phyloP scores from a whole-genome alignment of 1,140 invertebrate genomes.

The Plodia interpunctella region DNA sequence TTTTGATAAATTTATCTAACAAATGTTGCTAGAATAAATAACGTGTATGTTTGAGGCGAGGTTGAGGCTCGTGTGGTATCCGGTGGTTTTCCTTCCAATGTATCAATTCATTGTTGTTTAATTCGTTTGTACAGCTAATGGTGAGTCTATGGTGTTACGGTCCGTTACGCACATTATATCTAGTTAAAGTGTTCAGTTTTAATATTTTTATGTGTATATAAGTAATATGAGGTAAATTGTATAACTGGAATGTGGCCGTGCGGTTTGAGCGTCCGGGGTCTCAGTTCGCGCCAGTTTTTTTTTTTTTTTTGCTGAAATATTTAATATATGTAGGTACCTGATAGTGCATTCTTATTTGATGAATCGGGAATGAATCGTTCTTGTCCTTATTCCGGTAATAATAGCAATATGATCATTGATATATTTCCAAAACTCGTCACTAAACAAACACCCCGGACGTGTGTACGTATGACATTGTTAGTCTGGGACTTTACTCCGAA shows the following conservation, averaged over 20 bases:
- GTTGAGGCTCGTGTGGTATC: too few species aligned
- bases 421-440: too few species aligned
- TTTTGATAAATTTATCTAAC: too few species aligned
- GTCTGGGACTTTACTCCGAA: too few species aligned
- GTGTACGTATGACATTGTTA: background rate
- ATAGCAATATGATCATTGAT: too few species aligned
- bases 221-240: conserved; percentile 36
- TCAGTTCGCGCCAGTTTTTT: background rate
- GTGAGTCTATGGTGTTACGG: conserved; percentile 44
- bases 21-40: too few species aligned
- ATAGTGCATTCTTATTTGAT: too few species aligned
- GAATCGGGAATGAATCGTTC: too few species aligned
- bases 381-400: too few species aligned
- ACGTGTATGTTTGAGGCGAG: too few species aligned
- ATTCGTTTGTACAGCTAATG: conserved; percentile 46
- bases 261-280: conserved; percentile 16
- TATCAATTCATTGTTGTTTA: background rate
- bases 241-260: conserved; percentile 23
- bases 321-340: too few species aligned
- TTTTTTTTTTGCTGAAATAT: background rate
- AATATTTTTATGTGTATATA: conserved; percentile 56
- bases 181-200: conserved; percentile 49
- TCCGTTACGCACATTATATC: conserved; percentile 54
- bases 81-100: background rate
- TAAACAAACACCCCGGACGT: background rate